phyloP scores from a whole-genome alignment of 2,888 invertebrate genomes.

The Mactromeris polynyma region DNA sequence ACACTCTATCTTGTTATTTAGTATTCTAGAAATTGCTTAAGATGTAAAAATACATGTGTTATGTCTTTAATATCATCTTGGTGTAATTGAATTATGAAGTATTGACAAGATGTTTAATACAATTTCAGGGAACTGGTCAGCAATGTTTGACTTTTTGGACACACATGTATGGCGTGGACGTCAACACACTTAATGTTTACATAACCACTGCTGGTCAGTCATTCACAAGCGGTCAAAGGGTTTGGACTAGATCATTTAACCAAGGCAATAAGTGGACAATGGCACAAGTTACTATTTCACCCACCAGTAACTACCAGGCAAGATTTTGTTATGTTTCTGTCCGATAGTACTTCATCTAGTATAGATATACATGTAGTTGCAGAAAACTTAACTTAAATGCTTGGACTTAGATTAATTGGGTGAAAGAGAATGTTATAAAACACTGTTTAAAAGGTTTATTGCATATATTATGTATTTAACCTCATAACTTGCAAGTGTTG shows the following conservation, averaged over 20 bases:
- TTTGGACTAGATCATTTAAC: constrained; percentile 80
- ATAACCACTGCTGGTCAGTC: constrained; percentile 60
- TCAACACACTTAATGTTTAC: constrained; percentile 78
- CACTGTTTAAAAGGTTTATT: no score
- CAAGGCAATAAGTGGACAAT: constrained; percentile 80
- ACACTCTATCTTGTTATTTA: no score
- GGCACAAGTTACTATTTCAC: constrained; percentile 74
- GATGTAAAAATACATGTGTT: no score
- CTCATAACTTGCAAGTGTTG: no score
- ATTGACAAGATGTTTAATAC: background rate
- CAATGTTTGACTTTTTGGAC: constrained; percentile 79
- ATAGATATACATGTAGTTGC: no score
- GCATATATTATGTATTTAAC: no score
- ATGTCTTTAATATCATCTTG: no score
- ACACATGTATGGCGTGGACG: constrained; percentile 81
- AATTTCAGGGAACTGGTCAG: constrained; percentile 44
- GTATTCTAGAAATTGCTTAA: no score
- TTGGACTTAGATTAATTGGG: no score
- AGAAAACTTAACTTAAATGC: no score
- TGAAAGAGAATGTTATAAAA: no score
- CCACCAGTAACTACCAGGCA: constrained; percentile 77
- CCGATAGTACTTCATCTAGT: background rate
- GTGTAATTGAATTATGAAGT: no score
- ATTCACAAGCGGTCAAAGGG: constrained; percentile 24
- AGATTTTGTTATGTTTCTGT: background rate